Conservation (phyloP, 1,140 invertebrate genomes). For the Drosophila bifasciata region DNA sequence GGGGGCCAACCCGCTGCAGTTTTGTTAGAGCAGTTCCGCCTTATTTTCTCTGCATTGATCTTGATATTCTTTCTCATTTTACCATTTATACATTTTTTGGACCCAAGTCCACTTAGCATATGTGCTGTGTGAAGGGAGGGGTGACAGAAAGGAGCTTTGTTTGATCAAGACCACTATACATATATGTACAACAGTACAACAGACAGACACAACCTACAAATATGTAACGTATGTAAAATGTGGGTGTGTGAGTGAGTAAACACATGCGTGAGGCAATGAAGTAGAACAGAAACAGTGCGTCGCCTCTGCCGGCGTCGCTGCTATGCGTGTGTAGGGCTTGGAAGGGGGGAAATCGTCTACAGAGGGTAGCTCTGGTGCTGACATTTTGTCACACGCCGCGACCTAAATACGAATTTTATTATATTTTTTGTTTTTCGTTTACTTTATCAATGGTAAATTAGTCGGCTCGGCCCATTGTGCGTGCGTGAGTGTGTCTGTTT, state of each 20-base stretch:
- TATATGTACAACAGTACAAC: not conserved
- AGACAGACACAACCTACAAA: conserved; percentile 10
- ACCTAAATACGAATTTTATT: conserved; percentile 63
- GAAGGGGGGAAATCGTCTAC: conserved; percentile 1
- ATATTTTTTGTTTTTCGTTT: conserved; percentile 56
- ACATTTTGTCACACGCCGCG: conserved; percentile 65
- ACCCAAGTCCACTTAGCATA: conserved; percentile 22
- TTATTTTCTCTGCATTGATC: conserved; percentile 16
- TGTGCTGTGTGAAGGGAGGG: too few species aligned
- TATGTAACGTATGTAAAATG: conserved; percentile 19
- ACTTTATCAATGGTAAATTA: conserved; percentile 62
- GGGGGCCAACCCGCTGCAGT: not conserved
- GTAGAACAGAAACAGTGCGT: conserved; percentile 59
- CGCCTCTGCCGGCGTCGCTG: conserved; percentile 21
- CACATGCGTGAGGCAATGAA: conserved; percentile 49
- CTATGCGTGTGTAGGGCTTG: conserved; percentile 17
- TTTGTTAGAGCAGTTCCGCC: conserved; percentile 8
- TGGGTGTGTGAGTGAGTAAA: conserved; percentile 31
- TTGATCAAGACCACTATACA: conserved; percentile 56
- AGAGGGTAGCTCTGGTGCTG: conserved; percentile 24
- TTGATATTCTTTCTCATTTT: conserved; percentile 8
- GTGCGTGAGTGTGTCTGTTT: conserved; percentile 10
- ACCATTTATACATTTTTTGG: conserved; percentile 19
- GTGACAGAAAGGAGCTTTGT: conserved; percentile 23
- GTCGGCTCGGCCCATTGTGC: conserved; percentile 6